Evolutionary conservation across 1,140 invertebrate species (phyloP).

Genomic region (Anastrepha ludens): DNA sequence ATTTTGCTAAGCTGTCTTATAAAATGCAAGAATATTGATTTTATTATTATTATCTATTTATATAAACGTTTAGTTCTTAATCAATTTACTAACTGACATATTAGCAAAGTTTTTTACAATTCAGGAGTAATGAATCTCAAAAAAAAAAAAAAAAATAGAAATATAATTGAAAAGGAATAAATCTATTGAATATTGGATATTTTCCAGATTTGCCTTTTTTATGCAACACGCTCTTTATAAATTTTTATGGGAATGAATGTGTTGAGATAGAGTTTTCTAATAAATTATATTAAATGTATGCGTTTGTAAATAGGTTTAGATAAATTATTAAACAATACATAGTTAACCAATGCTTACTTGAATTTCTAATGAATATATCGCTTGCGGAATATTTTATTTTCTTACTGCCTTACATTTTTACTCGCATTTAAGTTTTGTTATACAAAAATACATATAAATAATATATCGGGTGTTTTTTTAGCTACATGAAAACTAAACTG

Average conservation of each 20-base stretch:
- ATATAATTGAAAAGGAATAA: not conserved
- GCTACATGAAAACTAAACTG: no score
- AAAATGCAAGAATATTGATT: not conserved
- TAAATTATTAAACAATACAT: not conserved
- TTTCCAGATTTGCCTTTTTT: not conserved
- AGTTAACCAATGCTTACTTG: not conserved
- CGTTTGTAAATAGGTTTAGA: not conserved
- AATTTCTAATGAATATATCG: not conserved
- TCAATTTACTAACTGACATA: not conserved
- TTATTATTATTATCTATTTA: not conserved
- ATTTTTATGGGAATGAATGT: not conserved
- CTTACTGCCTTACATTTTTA: not conserved
- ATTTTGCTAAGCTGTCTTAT: not conserved
- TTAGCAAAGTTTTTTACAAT: not conserved
- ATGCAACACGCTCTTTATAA: not conserved
- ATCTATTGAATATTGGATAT: not conserved
- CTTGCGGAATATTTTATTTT: not conserved
- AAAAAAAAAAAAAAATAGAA: not conserved
- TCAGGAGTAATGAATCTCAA: conserved; percentile 1
- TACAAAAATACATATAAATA: not conserved
- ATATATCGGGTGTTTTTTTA: not conserved
- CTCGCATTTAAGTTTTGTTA: not conserved
- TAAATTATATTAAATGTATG: not conserved
- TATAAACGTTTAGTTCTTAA: not conserved
- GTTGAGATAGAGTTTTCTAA: not conserved